These are phyloP conservation scores for Mesitornis unicolor DNA, from an alignment of 2,113 vertebrate genomes.

Conservation along the genomic window DNA sequence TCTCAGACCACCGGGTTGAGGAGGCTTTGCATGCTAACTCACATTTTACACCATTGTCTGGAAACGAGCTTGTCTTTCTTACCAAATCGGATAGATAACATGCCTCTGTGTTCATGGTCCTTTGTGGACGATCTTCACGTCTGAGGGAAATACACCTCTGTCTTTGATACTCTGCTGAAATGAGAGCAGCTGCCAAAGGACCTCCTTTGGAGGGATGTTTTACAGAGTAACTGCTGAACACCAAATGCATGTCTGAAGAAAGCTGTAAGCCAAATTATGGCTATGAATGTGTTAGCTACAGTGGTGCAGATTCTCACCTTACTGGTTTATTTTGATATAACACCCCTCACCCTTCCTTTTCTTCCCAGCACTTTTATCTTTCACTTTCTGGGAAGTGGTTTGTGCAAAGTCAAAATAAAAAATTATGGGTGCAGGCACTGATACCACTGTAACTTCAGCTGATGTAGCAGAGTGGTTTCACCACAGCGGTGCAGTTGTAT, in stretches of 20 bases:
- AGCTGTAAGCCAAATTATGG: background rate
- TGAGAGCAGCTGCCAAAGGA: background rate
- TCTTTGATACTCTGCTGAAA: background rate
- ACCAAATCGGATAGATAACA: background rate
- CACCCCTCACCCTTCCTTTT: background rate
- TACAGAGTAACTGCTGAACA: background rate
- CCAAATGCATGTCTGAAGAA: background rate
- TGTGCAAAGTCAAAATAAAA: slow-evolving; percentile 6
- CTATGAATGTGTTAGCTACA: background rate
- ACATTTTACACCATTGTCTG: background rate
- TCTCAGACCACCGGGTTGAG: background rate
- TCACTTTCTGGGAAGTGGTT: background rate
- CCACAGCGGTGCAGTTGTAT: background rate
- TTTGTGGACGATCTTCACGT: background rate
- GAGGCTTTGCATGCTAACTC: background rate
- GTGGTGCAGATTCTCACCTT: background rate
- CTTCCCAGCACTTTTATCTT: background rate
- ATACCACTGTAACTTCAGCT: background rate
- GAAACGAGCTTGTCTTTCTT: background rate
- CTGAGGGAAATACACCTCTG: background rate
- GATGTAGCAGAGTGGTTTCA: background rate
- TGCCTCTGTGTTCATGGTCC: accelerated
- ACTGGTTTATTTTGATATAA: background rate
- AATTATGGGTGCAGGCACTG: background rate
- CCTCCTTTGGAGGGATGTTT: background rate